phyloP scores from a whole-genome alignment of 2,113 vertebrate species.

The Loxodonta africana region DNA sequence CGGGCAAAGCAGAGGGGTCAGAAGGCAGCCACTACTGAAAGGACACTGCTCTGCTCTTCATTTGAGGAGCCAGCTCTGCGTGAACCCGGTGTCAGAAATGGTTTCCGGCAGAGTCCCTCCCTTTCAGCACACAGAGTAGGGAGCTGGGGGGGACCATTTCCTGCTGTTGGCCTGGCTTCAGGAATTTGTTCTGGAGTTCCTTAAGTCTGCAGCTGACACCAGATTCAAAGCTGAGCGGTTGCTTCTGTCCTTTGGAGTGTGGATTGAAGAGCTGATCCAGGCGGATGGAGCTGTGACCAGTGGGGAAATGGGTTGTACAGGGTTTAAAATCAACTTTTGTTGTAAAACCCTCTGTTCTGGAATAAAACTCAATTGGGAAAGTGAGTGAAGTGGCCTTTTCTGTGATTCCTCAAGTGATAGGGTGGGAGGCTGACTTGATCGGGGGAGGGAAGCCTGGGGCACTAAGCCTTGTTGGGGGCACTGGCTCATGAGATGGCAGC shows the following conservation, averaged over 20 bases:
- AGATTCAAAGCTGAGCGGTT: background rate
- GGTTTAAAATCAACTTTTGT: background rate
- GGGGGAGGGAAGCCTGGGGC: no score
- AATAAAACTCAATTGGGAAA: slow-evolving; percentile 54
- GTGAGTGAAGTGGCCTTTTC: background rate
- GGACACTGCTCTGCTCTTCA: background rate
- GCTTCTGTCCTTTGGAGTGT: background rate
- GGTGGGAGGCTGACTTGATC: background rate
- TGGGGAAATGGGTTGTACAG: background rate
- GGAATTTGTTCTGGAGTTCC: background rate
- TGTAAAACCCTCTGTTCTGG: background rate
- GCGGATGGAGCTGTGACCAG: background rate
- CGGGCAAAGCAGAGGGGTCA: background rate
- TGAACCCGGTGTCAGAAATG: fast-evolving
- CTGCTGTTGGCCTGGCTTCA: background rate
- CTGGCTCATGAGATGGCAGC: background rate
- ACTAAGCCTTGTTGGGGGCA: background rate
- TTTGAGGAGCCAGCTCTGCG: background rate
- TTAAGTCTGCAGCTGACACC: background rate
- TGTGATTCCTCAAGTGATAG: background rate
- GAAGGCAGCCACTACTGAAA: background rate
- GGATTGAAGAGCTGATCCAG: background rate
- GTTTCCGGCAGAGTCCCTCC: background rate
- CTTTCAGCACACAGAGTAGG: background rate
- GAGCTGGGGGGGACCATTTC: background rate